phyloP scores from a whole-genome alignment of 1,140 invertebrate genomes.

The Trichonephila clavata region DNA sequence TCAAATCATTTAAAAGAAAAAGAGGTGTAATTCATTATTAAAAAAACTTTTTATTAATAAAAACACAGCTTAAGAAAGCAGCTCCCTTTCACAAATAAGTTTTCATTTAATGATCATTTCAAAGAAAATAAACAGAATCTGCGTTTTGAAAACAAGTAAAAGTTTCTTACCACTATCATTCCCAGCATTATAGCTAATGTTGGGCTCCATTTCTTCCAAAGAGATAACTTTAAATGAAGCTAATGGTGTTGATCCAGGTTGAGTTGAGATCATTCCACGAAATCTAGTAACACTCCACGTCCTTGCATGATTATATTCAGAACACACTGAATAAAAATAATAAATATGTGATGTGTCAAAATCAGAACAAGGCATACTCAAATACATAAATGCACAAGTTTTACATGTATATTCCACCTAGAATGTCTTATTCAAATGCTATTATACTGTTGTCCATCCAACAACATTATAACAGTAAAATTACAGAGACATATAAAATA shows the following conservation, averaged over 20 bases:
- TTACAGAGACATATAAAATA: too few relatives aligned
- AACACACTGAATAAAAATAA: conserved; percentile 87
- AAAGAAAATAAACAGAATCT: too few relatives aligned
- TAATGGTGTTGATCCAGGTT: conserved; percentile 97
- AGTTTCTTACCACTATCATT: conserved; percentile 88
- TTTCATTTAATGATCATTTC: too few relatives aligned
- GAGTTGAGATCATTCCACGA: conserved; percentile 96
- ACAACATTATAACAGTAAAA: too few relatives aligned
- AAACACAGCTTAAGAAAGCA: too few relatives aligned
- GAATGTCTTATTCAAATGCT: too few relatives aligned
- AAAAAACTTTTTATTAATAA: too few relatives aligned
- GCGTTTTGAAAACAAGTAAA: neutral
- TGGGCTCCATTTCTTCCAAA: conserved; percentile 91
- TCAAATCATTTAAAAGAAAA: too few relatives aligned
- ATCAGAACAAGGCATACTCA: neutral
- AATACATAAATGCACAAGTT: neutral
- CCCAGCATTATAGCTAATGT: conserved; percentile 87
- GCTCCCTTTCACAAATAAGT: too few relatives aligned
- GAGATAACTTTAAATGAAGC: conserved; percentile 97
- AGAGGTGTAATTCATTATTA: too few relatives aligned
- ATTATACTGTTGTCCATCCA: too few relatives aligned
- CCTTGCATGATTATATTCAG: conserved; percentile 98
- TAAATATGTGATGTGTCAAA: neutral
- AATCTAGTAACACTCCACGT: conserved; percentile 98
- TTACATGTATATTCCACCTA: neutral